Conservation (phyloP, 2,888 invertebrate genomes). For the Dioctria rufipes region DNA sequence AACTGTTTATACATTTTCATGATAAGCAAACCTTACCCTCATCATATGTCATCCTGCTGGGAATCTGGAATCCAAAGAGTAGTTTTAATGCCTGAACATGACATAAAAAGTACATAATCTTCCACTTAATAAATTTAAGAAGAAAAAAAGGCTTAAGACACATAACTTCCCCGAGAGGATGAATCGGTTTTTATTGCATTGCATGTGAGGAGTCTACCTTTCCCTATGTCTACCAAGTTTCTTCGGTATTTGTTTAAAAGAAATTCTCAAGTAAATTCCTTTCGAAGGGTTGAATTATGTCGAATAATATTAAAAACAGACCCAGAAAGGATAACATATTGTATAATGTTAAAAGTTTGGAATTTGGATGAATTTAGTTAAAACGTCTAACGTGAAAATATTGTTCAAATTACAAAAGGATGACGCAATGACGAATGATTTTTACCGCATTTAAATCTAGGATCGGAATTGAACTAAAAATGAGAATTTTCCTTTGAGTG, state of each 20-base stretch:
- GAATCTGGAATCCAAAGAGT: conserved; percentile 30
- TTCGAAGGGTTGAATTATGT: conserved; percentile 4
- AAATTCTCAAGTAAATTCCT: conserved; percentile 10
- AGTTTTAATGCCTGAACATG: conserved; percentile 28
- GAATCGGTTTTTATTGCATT: conserved; percentile 46
- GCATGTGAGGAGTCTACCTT: conserved; percentile 8
- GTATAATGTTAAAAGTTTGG: neutral
- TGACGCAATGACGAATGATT: too few species aligned
- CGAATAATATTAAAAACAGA: conserved; percentile 3
- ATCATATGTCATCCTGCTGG: conserved; percentile 42
- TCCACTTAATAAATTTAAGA: conserved; percentile 49
- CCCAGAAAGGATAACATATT: conserved; percentile 4
- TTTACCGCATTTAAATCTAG: too few species aligned
- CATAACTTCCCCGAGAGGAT: conserved; percentile 16
- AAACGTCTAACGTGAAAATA: neutral
- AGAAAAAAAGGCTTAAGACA: conserved; percentile 2
- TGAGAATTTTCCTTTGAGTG: too few species aligned
- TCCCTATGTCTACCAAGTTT: conserved; percentile 1
- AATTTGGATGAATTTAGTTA: conserved; percentile 19
- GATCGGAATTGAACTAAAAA: too few species aligned
- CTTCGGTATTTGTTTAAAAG: conserved; percentile 16
- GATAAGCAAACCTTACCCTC: conserved; percentile 50
- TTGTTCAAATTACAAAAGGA: too few species aligned
- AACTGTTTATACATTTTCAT: conserved; percentile 27
- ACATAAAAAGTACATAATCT: conserved; percentile 50